phyloP scores from a whole-genome alignment of 2,797 vertebrate species.

The Octomys mimax region DNA sequence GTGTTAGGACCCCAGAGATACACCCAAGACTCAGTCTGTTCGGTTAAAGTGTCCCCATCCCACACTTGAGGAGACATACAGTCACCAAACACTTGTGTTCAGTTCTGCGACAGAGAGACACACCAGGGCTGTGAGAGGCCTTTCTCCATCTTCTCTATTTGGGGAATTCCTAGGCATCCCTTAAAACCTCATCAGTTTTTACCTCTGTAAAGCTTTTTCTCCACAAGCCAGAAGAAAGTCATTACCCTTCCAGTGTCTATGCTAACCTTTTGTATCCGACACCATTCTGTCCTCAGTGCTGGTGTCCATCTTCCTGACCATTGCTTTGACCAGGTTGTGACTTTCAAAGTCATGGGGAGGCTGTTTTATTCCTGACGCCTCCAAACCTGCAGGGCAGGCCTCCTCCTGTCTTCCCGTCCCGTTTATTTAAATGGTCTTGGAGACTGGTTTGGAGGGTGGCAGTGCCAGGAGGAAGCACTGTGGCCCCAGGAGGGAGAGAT shows the following conservation, averaged over 20 bases:
- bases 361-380: background rate
- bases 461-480: background rate
- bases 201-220: background rate
- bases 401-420: background rate
- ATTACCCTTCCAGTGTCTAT: background rate
- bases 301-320: background rate
- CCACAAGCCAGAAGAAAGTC: background rate
- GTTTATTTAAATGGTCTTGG: background rate
- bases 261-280: background rate
- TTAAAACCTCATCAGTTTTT: background rate
- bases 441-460: background rate
- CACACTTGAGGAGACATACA: background rate
- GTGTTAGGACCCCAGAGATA: background rate
- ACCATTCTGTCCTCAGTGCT: background rate
- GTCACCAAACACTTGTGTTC: background rate
- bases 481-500: background rate
- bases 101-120: background rate
- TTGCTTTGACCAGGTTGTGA: background rate
- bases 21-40: background rate
- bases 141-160: background rate
- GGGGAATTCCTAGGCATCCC: background rate
- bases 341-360: background rate
- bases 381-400: background rate
- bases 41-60: background rate
- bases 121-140: background rate